Evolutionary conservation across 2,797 vertebrate genomes (phyloP).

Genomic region (Stomatorhinus walkeri): DNA sequence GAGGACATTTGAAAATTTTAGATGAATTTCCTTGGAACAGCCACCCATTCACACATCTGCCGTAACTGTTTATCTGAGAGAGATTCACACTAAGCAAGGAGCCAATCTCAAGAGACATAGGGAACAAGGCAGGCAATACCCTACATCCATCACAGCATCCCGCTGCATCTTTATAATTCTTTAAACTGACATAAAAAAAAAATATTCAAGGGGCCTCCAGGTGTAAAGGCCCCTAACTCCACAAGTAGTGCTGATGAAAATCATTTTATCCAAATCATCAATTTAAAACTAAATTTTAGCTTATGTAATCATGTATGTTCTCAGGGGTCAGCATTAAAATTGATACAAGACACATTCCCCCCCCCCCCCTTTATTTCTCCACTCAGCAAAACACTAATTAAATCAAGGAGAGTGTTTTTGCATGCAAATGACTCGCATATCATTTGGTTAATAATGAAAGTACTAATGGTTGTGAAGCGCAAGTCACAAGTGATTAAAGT

Average conservation of each 20-base stretch:
- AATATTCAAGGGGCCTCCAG: not conserved
- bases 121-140: not conserved
- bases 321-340: not conserved
- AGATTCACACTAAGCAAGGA: not conserved
- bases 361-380: not conserved
- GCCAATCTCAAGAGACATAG: not conserved
- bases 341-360: not conserved
- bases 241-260: not conserved
- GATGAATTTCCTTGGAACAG: not conserved
- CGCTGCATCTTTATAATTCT: not conserved
- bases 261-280: constrained; percentile 12
- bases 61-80: not conserved
- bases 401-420: constrained; percentile 15
- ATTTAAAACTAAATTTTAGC: not conserved
- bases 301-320: not conserved
- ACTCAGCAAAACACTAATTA: constrained; percentile 15
- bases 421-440: constrained; percentile 24
- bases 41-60: not conserved
- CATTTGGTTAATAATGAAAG: constrained; percentile 31
- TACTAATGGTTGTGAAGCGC: constrained; percentile 24
- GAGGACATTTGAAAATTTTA: not conserved
- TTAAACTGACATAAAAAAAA: not conserved
- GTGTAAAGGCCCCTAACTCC: not conserved
- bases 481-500: not conserved
- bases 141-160: not conserved